phyloP scores from a whole-genome alignment of 2,797 vertebrate genomes.

The Lacerta agilis region DNA sequence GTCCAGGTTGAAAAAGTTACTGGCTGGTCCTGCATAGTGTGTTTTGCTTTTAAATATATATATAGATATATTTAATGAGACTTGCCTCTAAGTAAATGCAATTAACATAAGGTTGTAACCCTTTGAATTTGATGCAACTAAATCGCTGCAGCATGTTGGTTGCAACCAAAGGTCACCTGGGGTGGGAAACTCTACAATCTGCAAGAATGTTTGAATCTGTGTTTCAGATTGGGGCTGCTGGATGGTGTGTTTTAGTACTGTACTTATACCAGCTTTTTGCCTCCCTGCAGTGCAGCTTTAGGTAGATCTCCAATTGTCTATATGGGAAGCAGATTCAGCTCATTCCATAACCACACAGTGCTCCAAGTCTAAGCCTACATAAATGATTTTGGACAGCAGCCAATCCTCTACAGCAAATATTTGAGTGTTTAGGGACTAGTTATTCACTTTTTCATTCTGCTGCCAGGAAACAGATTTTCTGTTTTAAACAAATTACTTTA shows the following conservation, averaged over 20 bases:
- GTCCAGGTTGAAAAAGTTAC: slow-evolving; percentile 10
- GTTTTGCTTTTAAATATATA: background rate
- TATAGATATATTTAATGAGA: background rate
- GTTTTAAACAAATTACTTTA: slow-evolving; percentile 2
- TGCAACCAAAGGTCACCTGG: background rate
- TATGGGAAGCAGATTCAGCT: background rate
- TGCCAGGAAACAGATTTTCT: background rate
- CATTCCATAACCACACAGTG: background rate
- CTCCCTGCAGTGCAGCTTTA: background rate
- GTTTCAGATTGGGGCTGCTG: background rate
- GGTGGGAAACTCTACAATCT: background rate
- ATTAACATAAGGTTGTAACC: background rate
- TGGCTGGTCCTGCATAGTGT: slow-evolving; percentile 4
- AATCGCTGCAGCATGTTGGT: background rate
- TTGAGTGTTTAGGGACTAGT: background rate
- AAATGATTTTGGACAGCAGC: background rate
- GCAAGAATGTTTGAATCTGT: background rate
- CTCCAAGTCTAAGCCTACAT: background rate
- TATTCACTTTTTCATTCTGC: background rate
- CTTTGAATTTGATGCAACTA: background rate
- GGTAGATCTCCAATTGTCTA: background rate
- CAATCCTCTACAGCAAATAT: background rate
- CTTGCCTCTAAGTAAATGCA: slow-evolving; percentile 12
- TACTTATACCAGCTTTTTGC: background rate
- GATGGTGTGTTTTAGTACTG: background rate